phyloP scores from a whole-genome alignment of 2,113 vertebrate genomes.

The Myrmecobius fasciatus region DNA sequence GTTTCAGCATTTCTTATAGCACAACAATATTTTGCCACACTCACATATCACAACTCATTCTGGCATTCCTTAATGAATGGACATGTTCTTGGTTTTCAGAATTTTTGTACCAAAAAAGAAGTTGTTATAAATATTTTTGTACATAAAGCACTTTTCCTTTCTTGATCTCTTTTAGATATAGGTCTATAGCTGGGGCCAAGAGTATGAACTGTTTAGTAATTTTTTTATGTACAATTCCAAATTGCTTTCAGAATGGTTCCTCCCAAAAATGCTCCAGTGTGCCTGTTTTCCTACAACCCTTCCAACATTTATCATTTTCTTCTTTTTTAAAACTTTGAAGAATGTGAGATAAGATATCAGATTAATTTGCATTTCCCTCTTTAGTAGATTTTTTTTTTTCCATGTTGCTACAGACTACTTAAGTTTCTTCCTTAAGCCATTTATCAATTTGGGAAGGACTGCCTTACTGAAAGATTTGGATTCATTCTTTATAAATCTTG shows the following conservation, averaged over 20 bases:
- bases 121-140: not conserved
- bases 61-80: not conserved
- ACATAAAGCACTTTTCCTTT: not conserved
- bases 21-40: not conserved
- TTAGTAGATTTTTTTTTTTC: not conserved
- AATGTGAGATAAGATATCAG: not conserved
- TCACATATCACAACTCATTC: not conserved
- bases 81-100: not conserved
- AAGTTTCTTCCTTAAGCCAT: not conserved
- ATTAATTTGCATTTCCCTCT: not conserved
- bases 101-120: not conserved
- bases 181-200: not conserved
- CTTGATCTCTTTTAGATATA: not conserved
- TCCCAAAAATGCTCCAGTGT: not conserved
- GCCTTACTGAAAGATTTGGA: not conserved
- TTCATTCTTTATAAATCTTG: not conserved
- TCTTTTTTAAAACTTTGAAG: not conserved
- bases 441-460: not conserved
- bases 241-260: not conserved
- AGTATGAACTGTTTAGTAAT: not conserved
- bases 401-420: not conserved
- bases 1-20: not conserved
- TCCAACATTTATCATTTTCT: not conserved
- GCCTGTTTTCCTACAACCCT: not conserved
- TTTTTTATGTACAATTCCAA: not conserved